phyloP scores from a whole-genome alignment of 1,140 invertebrate genomes.

The Hormaphis cornu region DNA sequence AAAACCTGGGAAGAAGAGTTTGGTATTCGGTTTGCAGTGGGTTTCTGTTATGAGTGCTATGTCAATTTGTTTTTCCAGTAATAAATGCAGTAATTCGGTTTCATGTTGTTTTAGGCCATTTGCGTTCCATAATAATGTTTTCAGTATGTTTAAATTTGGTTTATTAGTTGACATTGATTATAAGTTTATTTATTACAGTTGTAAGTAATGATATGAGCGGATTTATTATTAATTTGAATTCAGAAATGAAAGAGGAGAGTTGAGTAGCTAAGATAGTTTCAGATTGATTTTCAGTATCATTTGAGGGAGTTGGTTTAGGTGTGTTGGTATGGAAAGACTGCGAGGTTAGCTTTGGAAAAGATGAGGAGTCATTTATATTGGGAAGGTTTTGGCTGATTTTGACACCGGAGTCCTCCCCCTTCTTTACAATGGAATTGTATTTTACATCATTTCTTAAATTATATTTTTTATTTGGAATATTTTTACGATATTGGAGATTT shows the following conservation, averaged over 20 bases:
- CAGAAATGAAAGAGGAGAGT: background rate
- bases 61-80: conserved; percentile 12
- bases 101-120: conserved; percentile 16
- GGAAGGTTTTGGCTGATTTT: background rate
- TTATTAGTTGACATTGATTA: background rate
- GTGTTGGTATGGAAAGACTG: background rate
- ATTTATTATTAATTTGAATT: conserved; percentile 6
- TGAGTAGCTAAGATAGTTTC: background rate
- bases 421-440: background rate
- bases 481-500: background rate
- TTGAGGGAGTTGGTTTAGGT: too few relatives aligned
- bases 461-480: too few relatives aligned
- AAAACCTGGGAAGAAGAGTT: background rate
- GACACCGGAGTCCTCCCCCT: background rate
- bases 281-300: too few relatives aligned
- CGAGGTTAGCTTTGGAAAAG: background rate
- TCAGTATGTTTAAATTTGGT: background rate
- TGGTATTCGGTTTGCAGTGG: background rate
- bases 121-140: background rate
- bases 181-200: background rate
- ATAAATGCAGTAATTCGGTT: background rate
- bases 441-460: background rate
- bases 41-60: background rate
- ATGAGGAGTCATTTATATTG: background rate
- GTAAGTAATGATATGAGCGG: conserved; percentile 1